A percentile compares a stretch with the other conserved stretches of the same genome.
These are phyloP conservation scores for Andrena bicolor DNA, from an alignment of 2,888 invertebrate genomes.

Conservation along the genomic window DNA sequence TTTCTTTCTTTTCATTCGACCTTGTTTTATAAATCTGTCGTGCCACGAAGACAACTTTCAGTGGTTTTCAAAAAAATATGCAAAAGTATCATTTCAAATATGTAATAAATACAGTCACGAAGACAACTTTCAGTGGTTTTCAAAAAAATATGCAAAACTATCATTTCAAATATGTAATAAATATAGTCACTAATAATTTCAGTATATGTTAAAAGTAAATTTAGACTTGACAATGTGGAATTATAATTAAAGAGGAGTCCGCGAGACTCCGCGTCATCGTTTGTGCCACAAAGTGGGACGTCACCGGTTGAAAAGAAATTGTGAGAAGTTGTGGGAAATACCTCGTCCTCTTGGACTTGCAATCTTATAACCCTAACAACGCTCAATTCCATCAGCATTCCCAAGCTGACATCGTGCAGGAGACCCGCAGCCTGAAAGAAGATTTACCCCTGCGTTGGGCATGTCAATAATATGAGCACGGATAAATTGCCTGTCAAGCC, in stretches of 20 bases:
- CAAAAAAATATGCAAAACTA: not conserved
- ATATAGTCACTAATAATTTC: not conserved
- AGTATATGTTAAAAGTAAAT: too few species aligned
- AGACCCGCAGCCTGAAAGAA: constrained; percentile 78
- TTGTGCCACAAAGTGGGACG: too few species aligned
- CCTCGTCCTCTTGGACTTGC: constrained; percentile 85
- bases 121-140: too few species aligned
- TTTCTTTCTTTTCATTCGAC: too few species aligned
- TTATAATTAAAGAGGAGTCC: too few species aligned
- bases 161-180: not conserved
- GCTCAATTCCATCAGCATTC: constrained; percentile 86
- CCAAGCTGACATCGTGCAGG: constrained; percentile 83
- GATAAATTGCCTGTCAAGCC: not conserved
- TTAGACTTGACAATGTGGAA: not conserved
- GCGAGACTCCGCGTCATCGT: too few species aligned
- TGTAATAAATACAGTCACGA: too few species aligned
- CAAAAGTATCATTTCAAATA: not conserved
- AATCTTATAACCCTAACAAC: constrained; percentile 86
- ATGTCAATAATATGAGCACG: not conserved
- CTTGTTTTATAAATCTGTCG: too few species aligned
- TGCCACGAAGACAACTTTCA: too few species aligned
- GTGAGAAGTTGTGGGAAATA: constrained; percentile 59
- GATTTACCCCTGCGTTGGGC: not conserved
- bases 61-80: too few species aligned
- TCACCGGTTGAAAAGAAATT: too few species aligned